Percentiles rank a stretch among this genome's conserved stretches.
phyloP scores from a whole-genome alignment of 2,113 vertebrate genomes.

The Ochotona curzoniae region DNA sequence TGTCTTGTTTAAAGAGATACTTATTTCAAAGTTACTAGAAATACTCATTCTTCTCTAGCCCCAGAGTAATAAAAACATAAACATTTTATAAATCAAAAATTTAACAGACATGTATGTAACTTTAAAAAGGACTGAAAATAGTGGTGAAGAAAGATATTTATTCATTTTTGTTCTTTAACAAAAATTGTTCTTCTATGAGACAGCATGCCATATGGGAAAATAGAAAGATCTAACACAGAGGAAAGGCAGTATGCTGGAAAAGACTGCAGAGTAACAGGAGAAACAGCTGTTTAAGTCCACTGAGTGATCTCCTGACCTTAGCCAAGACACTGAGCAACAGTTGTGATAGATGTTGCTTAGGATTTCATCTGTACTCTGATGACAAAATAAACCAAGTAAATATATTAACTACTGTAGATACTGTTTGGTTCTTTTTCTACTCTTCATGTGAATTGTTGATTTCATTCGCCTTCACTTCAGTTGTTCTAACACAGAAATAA shows the following conservation, averaged over 20 bases:
- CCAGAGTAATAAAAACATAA: constrained; percentile 80
- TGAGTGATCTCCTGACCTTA: not conserved
- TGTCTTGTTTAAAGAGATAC: constrained; percentile 47
- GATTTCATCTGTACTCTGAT: not conserved
- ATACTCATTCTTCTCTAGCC: constrained; percentile 68
- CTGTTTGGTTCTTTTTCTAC: not conserved
- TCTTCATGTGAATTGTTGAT: not conserved
- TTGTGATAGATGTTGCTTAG: not conserved
- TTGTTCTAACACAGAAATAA: constrained; percentile 31
- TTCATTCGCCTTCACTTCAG: not conserved
- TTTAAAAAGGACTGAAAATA: constrained; percentile 82
- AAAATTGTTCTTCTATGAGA: constrained; percentile 61
- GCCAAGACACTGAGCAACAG: not conserved
- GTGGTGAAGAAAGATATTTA: constrained; percentile 80
- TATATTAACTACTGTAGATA: not conserved
- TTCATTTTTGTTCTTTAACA: constrained; percentile 73
- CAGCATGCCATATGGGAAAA: not conserved
- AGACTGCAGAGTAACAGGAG: not conserved
- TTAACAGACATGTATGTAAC: constrained; percentile 84
- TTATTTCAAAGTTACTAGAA: constrained; percentile 64
- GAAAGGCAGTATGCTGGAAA: not conserved
- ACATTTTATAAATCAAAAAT: constrained; percentile 86
- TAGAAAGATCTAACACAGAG: constrained; percentile 34
- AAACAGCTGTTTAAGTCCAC: not conserved
- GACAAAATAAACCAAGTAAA: not conserved